Conservation (phyloP, 2,113 vertebrate genomes). For the Heterotis niloticus region DNA sequence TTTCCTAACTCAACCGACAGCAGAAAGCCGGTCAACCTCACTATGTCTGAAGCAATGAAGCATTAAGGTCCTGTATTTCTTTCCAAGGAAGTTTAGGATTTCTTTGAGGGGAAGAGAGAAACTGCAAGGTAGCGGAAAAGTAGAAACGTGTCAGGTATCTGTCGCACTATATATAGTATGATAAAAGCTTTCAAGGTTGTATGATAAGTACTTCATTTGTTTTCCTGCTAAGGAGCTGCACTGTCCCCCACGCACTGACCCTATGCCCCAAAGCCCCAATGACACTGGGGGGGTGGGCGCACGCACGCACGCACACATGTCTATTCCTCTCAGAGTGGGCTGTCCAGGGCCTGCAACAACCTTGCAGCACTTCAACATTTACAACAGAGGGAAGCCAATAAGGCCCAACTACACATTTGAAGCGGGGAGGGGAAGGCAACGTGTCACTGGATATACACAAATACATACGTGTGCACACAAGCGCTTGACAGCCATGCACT, state of each 20-base stretch:
- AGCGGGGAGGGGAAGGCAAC: neutral
- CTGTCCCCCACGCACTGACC: neutral
- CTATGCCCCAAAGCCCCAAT: neutral
- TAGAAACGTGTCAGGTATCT: neutral
- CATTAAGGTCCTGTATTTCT: neutral
- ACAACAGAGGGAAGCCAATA: neutral
- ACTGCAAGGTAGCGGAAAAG: neutral
- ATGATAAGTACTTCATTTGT: neutral
- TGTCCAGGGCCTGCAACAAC: neutral
- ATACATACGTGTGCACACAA: neutral
- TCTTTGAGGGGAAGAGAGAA: neutral
- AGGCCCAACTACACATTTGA: too few relatives aligned
- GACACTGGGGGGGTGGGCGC: neutral
- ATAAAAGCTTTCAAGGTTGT: slow-evolving; percentile 4
- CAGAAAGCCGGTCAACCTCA: neutral
- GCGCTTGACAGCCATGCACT: neutral
- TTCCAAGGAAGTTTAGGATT: slow-evolving; percentile 4
- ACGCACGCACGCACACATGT: neutral
- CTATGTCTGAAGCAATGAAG: neutral
- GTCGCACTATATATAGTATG: slow-evolving; percentile 1
- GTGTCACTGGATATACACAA: neutral
- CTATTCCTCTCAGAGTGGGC: neutral
- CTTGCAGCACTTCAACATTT: neutral
- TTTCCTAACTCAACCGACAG: neutral
- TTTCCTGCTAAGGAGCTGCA: neutral